These are phyloP conservation scores for Lamellibrachia columna DNA, from an alignment of 2,888 invertebrate genomes.

Conservation along the genomic window DNA sequence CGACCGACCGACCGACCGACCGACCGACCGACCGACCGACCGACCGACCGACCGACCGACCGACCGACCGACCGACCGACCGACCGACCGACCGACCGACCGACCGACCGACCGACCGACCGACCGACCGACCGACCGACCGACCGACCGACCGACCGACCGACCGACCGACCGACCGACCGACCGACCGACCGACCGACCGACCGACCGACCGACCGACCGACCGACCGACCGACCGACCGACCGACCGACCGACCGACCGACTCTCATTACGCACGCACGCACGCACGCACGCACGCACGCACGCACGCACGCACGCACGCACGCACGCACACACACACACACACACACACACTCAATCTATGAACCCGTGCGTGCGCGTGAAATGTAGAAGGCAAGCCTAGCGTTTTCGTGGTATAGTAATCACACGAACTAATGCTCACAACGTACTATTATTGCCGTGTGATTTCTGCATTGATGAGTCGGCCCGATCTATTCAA, in stretches of 20 bases:
- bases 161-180: not conserved
- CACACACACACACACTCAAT: not conserved
- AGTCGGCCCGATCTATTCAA: not conserved
- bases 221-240: not conserved
- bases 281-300: not conserved
- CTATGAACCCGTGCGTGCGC: not conserved
- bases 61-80: not conserved
- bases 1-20: too few relatives aligned
- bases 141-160: not conserved
- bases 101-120: not conserved
- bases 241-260: not conserved
- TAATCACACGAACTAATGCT: not conserved
- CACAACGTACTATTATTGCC: not conserved
- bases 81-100: not conserved
- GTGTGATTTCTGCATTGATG: not conserved
- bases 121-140: not conserved
- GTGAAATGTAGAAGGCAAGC: not conserved
- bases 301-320: not conserved
- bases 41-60: too few relatives aligned
- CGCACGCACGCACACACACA: not conserved
- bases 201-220: not conserved
- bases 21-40: too few relatives aligned
- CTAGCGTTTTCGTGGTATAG: not conserved
- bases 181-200: not conserved
- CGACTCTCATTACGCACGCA: not conserved